Conservation (phyloP, 2,888 invertebrate species). For the Odontomyia ornata region DNA sequence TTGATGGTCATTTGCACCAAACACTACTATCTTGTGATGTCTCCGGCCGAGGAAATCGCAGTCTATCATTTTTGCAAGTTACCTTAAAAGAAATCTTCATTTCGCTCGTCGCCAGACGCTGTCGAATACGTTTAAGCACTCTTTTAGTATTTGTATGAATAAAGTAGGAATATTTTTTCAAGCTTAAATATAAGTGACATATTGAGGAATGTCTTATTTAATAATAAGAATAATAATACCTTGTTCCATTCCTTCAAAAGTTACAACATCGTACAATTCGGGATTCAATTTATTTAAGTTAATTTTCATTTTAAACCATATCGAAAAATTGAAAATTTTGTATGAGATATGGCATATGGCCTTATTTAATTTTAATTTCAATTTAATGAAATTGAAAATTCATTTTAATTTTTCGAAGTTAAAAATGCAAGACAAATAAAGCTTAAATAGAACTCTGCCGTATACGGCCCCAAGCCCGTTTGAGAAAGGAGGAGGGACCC, state of each 20-base stretch:
- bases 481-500: no score
- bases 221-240: no score
- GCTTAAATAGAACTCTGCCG: no score
- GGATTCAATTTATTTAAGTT: no score
- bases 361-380: no score
- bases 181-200: neutral
- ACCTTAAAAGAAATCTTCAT: conserved; percentile 35
- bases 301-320: no score
- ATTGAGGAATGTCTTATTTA: neutral
- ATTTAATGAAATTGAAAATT: no score
- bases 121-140: neutral
- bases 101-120: neutral
- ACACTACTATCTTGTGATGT: conserved; percentile 14
- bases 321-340: no score
- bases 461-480: no score
- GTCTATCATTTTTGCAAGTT: conserved; percentile 37
- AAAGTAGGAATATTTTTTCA: conserved; percentile 15
- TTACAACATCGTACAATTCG: neutral
- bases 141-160: neutral
- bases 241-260: neutral
- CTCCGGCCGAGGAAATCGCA: conserved; percentile 10
- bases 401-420: no score
- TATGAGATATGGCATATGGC: no score
- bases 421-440: no score
- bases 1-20: conserved; percentile 40